These are phyloP conservation scores for Micrasema minimum DNA, from an alignment of 1,140 invertebrate species.

Conservation along the genomic window DNA sequence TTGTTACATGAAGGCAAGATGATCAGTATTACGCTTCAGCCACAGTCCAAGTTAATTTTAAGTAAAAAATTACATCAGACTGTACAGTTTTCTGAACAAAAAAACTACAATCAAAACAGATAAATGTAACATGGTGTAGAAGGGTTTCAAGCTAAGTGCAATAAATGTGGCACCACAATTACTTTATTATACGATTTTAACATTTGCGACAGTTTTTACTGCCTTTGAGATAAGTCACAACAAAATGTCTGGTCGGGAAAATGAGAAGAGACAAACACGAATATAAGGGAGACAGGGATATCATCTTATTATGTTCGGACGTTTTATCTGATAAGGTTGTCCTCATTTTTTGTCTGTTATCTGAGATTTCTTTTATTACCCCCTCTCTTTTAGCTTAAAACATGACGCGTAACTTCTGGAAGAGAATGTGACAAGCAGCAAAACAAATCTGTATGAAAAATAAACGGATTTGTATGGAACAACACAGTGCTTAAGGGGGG, in stretches of 20 bases:
- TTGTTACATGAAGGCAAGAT: no score
- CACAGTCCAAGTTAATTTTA: no score
- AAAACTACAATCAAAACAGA: no score
- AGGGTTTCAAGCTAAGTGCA: no score
- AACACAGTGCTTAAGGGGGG: no score
- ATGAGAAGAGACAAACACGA: neutral
- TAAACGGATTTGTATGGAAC: slow-evolving; percentile 3
- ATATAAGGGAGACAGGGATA: neutral
- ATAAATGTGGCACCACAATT: neutral
- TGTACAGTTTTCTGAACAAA: no score
- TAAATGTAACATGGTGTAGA: no score
- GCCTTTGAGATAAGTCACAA: neutral
- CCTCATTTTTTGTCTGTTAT: slow-evolving; percentile 34
- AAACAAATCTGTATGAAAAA: slow-evolving; percentile 11
- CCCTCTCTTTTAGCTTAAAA: slow-evolving; percentile 12
- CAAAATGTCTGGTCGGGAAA: neutral
- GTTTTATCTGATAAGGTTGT: slow-evolving; percentile 33
- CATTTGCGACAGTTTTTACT: slow-evolving; percentile 21
- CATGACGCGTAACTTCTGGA: slow-evolving; percentile 12
- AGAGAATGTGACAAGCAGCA: slow-evolving; percentile 21
- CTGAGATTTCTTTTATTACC: slow-evolving; percentile 17
- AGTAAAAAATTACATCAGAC: no score
- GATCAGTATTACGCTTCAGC: neutral
- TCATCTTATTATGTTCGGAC: slow-evolving; percentile 34
- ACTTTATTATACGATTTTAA: slow-evolving; percentile 22